These are phyloP conservation scores for Temnothorax rugatulus DNA, from an alignment of 2,888 invertebrate species.

Conservation along the genomic window DNA sequence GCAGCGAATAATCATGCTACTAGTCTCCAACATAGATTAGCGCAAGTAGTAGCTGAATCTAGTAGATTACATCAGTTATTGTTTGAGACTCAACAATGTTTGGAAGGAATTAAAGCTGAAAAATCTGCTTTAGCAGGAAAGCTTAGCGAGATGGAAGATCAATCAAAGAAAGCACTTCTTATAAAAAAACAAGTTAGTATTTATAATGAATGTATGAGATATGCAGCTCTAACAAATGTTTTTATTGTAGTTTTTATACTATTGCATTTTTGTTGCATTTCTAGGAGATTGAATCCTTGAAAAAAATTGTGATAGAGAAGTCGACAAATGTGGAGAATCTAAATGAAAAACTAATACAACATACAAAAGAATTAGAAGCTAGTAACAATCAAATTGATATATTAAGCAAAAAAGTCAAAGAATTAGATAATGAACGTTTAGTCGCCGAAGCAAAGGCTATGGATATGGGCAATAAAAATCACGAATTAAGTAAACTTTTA, in stretches of 20 bases:
- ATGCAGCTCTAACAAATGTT: background rate
- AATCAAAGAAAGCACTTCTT: constrained; percentile 75
- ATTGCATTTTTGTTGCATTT: constrained; percentile 14
- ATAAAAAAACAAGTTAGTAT: constrained; percentile 77
- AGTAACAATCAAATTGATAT: constrained; percentile 70
- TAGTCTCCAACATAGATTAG: constrained; percentile 87
- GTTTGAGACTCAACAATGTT: constrained; percentile 87
- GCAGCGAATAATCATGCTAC: constrained; percentile 87
- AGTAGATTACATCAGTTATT: constrained; percentile 87
- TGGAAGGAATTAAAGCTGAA: constrained; percentile 86
- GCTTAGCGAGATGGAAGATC: constrained; percentile 77
- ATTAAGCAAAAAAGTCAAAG: constrained; percentile 72
- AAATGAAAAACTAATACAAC: constrained; percentile 63
- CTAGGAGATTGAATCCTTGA: constrained; percentile 80
- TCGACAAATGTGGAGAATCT: constrained; percentile 72
- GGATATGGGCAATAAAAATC: constrained; percentile 69
- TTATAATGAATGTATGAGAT: background rate
- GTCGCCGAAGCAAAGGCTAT: constrained; percentile 62
- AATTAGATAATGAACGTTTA: constrained; percentile 70
- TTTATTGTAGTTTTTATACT: constrained; percentile 10
- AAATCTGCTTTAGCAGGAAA: constrained; percentile 78
- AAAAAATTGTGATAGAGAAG: constrained; percentile 81
- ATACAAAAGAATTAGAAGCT: constrained; percentile 74
- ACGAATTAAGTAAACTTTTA: constrained; percentile 71
- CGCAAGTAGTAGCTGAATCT: constrained; percentile 86